A percentile compares a stretch with the other conserved stretches of the same genome.
Conservation (phyloP, 2,797 vertebrate species). For the Paratrypauchen microcephalus region DNA sequence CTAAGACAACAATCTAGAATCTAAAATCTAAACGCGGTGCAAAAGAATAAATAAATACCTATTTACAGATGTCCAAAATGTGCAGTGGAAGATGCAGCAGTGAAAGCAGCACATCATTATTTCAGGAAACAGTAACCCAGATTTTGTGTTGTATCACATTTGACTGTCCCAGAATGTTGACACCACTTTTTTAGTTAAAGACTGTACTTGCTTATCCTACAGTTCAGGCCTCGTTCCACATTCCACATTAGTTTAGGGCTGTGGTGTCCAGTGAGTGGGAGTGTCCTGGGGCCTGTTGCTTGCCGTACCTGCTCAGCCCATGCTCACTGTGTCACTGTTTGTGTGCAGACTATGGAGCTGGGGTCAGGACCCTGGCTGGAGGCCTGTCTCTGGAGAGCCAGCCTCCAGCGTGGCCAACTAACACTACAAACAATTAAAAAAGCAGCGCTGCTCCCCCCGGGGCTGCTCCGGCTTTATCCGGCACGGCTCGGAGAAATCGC, state of each 20-base stretch:
- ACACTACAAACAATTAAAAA: conserved; percentile 75
- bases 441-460: conserved; percentile 37
- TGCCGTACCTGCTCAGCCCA: conserved; percentile 16
- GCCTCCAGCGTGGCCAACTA: conserved; percentile 67
- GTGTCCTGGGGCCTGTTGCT: conserved; percentile 35
- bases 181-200: background rate
- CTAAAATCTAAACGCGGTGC: too few species aligned
- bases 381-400: conserved; percentile 59
- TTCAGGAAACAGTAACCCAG: background rate
- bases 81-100: too few species aligned
- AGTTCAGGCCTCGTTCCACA: background rate
- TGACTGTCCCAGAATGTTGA: background rate
- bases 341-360: conserved; percentile 55
- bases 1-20: too few species aligned
- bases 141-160: background rate
- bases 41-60: too few species aligned
- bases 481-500: conserved; percentile 55
- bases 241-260: background rate
- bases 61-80: too few species aligned
- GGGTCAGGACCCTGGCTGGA: conserved; percentile 66
- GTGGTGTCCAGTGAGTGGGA: conserved; percentile 1
- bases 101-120: background rate
- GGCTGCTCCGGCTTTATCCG: conserved; percentile 48
- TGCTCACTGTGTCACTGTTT: conserved; percentile 46
- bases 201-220: background rate